Evolutionary conservation across 2,113 vertebrate species (phyloP).

Genomic region (Neodon shergylaensis): DNA sequence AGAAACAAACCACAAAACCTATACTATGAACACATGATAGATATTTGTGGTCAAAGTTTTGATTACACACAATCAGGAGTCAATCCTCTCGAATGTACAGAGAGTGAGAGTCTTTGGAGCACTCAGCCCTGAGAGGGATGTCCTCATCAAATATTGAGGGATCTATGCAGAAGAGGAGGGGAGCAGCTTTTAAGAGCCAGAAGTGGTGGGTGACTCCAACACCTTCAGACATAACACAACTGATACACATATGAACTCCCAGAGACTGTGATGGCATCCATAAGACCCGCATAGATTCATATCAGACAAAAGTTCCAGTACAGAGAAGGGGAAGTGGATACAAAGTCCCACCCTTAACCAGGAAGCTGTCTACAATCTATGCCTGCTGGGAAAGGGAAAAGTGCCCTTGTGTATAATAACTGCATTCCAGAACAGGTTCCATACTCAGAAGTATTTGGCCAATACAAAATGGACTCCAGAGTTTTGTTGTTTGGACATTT

Average conservation of each 20-base stretch:
- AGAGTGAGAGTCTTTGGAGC: not conserved
- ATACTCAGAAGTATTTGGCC: not conserved
- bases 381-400: not conserved
- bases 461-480: not conserved
- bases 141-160: not conserved
- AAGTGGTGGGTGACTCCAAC: not conserved
- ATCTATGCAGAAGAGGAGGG: not conserved
- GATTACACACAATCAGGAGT: not conserved
- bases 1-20: not conserved
- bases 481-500: not conserved
- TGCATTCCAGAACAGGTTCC: too few relatives aligned
- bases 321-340: not conserved
- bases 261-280: not conserved
- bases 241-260: not conserved
- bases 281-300: not conserved
- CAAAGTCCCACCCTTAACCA: too few relatives aligned
- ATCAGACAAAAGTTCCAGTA: not conserved
- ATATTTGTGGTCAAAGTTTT: conserved; percentile 33
- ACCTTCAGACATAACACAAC: not conserved
- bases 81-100: not conserved
- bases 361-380: not conserved
- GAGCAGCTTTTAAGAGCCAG: not conserved
- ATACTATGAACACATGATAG: not conserved
- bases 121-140: not conserved
- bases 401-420: too few relatives aligned